A percentile compares a stretch with the other conserved stretches of the same genome.
Evolutionary conservation across 1,140 invertebrate species (phyloP).

Genomic region (Hirudo medicinalis): DNA sequence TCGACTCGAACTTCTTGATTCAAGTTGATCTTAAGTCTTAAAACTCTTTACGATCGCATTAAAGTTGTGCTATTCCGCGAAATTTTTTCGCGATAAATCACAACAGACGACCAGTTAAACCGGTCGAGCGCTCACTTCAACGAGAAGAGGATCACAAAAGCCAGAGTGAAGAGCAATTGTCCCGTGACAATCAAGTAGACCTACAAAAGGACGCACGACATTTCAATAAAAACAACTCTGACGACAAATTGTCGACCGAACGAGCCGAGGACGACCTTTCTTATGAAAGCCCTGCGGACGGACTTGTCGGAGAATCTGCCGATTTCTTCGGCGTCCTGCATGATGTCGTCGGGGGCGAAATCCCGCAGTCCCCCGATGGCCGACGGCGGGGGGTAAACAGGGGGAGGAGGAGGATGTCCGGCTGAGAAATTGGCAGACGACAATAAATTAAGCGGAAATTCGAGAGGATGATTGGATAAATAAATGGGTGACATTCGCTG

Average conservation of each 20-base stretch:
- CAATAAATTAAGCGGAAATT: no score
- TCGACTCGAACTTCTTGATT: no score
- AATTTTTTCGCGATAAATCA: no score
- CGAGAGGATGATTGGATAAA: no score
- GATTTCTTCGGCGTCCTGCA: background rate
- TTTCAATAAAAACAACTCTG: no score
- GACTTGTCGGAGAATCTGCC: slow-evolving; percentile 12
- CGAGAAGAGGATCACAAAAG: slow-evolving; percentile 15
- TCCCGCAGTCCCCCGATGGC: background rate
- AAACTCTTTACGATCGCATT: no score
- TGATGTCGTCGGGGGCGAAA: background rate
- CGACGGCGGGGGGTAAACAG: background rate
- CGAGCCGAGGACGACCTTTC: background rate
- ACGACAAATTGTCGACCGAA: background rate
- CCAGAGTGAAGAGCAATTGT: slow-evolving; percentile 17
- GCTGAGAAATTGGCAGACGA: background rate
- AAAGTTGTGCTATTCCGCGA: no score
- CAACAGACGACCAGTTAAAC: no score
- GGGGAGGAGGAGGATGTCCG: background rate
- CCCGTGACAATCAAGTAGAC: slow-evolving; percentile 21
- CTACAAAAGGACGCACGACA: background rate
- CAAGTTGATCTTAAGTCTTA: no score
- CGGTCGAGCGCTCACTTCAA: slow-evolving; percentile 11
- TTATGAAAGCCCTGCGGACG: slow-evolving; percentile 8
- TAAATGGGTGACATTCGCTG: no score